Conservation (phyloP, 2,797 vertebrate genomes). For the Parauchenoglanis ngamensis region DNA sequence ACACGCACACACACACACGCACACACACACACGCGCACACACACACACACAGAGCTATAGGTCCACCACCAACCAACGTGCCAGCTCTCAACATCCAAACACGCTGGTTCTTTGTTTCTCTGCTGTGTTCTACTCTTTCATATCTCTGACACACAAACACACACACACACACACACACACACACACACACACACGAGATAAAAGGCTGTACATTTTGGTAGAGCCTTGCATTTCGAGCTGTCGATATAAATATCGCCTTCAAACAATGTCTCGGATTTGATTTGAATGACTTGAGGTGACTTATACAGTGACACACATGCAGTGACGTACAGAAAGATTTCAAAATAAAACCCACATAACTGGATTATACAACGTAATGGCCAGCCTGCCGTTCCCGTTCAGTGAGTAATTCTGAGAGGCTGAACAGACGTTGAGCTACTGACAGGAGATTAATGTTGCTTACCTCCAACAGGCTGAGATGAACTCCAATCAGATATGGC, state of each 20-base stretch:
- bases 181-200: slow-evolving; percentile 59
- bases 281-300: slow-evolving; percentile 20
- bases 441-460: slow-evolving; percentile 60
- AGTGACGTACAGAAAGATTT: not conserved
- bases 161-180: slow-evolving; percentile 53
- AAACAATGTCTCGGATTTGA: not conserved
- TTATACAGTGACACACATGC: no score
- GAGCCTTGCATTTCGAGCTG: slow-evolving; percentile 38
- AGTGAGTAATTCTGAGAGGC: slow-evolving; percentile 10
- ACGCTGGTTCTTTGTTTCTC: slow-evolving; percentile 58
- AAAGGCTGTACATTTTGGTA: slow-evolving; percentile 55
- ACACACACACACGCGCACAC: slow-evolving; percentile 40
- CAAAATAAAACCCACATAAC: not conserved
- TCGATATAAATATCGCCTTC: slow-evolving; percentile 53
- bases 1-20: slow-evolving; percentile 38
- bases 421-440: slow-evolving; percentile 32
- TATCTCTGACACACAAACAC: slow-evolving; percentile 59
- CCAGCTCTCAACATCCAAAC: slow-evolving; percentile 71
- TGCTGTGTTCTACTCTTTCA: slow-evolving; percentile 49
- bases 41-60: slow-evolving; percentile 55
- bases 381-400: not conserved
- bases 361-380: not conserved
- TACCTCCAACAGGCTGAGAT: slow-evolving; percentile 96
- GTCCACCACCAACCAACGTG: slow-evolving; percentile 69
- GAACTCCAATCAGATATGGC: slow-evolving; percentile 97